Evolutionary conservation across 2,888 invertebrate species (phyloP).

Genomic region (Panopea generosa): DNA sequence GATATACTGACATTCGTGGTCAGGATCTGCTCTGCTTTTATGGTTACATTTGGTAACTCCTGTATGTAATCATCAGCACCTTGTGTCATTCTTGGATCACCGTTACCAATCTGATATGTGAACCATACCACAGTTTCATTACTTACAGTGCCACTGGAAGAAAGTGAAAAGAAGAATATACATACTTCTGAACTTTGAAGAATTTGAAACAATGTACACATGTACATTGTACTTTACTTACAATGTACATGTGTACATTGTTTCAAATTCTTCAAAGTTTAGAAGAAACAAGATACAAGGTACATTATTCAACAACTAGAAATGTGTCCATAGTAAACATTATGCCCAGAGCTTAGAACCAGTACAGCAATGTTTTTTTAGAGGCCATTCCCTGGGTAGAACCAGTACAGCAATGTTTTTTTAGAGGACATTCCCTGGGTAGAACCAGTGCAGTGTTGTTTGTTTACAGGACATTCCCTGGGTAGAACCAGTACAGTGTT

Average conservation of each 20-base stretch:
- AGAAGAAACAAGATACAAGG: not conserved
- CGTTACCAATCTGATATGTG: constrained; percentile 75
- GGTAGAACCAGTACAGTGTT: too few relatives aligned
- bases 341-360: too few relatives aligned
- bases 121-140: constrained; percentile 67
- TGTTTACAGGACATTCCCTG: too few relatives aligned
- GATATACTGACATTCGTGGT: constrained; percentile 62
- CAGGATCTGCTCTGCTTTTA: constrained; percentile 57
- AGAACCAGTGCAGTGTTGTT: too few relatives aligned
- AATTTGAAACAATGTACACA: not conserved
- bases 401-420: too few relatives aligned
- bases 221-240: too few relatives aligned
- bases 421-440: too few relatives aligned
- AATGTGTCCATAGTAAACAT: too few relatives aligned
- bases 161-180: not conserved
- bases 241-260: not conserved
- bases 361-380: too few relatives aligned
- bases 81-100: constrained; percentile 39
- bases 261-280: not conserved
- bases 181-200: not conserved
- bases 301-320: too few relatives aligned
- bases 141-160: constrained; percentile 62
- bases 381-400: too few relatives aligned
- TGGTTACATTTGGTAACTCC: constrained; percentile 65
- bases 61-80: constrained; percentile 60